Conservation (phyloP, 2,797 vertebrate genomes). For the Pseudochirops corinnae region DNA sequence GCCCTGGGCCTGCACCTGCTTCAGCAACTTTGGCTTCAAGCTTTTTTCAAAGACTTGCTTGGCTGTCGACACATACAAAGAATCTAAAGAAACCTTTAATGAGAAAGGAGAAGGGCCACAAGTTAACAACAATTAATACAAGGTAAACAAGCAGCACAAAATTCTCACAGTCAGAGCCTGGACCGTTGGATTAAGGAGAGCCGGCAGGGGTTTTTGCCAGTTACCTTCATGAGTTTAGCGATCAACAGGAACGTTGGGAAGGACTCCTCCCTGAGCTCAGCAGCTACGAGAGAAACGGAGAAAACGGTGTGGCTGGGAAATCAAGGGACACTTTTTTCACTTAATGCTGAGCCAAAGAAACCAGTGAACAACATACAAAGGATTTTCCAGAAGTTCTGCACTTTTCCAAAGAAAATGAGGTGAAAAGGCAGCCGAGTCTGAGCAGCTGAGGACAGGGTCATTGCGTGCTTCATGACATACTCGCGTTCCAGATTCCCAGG, state of each 20-base stretch:
- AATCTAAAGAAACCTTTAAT: constrained; percentile 92
- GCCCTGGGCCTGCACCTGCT: constrained; percentile 84
- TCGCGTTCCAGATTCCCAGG: constrained; percentile 92
- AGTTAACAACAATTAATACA: not conserved
- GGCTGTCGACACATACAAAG: constrained; percentile 92
- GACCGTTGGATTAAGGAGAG: fast-evolving
- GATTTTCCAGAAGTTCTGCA: constrained; percentile 94
- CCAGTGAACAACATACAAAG: constrained; percentile 88
- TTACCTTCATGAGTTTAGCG: constrained; percentile 97
- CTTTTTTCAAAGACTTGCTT: constrained; percentile 92
- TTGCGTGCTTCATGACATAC: constrained; percentile 89
- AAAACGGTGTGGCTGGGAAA: not conserved
- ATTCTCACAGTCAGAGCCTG: not conserved
- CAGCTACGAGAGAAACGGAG: constrained; percentile 85
- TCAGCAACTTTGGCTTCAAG: constrained; percentile 91
- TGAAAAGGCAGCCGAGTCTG: constrained; percentile 94
- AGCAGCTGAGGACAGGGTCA: constrained; percentile 88
- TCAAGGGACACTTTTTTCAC: not conserved
- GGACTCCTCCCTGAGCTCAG: constrained; percentile 94
- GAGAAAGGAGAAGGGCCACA: not conserved
- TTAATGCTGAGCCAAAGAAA: constrained; percentile 27
- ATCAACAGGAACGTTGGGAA: constrained; percentile 95
- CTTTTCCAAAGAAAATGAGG: constrained; percentile 91
- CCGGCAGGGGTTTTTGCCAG: not conserved
- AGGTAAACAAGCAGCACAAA: not conserved